Conservation (phyloP, 92 coral and sea anemone genomes). For the Siderastrea radians region DNA sequence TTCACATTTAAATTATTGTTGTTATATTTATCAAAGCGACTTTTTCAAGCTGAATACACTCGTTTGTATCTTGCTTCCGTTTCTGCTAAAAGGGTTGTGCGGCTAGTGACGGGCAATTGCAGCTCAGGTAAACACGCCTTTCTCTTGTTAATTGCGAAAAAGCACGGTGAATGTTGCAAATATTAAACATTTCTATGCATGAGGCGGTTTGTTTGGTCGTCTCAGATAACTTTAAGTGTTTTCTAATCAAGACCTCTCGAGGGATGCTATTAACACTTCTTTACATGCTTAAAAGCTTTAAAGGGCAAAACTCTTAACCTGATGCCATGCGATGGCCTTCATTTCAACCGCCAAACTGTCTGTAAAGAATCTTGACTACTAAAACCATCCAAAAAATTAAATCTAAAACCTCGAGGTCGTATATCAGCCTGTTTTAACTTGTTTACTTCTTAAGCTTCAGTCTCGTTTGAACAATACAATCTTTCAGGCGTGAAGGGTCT, state of each 20-base stretch:
- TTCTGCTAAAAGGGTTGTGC: conserved; percentile 9
- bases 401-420: neutral
- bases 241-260: conserved; percentile 53
- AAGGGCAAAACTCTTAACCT: neutral
- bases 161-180: conserved; percentile 54
- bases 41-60: conserved; percentile 5
- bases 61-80: conserved; percentile 12
- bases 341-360: conserved; percentile 15
- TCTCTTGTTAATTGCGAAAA: conserved; percentile 59
- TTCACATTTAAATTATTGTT: neutral
- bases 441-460: neutral
- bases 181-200: conserved; percentile 54
- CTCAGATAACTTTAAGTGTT: conserved; percentile 48
- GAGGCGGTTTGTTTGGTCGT: conserved; percentile 78
- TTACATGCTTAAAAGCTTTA: conserved; percentile 25
- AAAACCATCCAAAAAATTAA: neutral
- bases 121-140: conserved; percentile 48
- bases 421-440: neutral
- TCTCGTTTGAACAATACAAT: neutral
- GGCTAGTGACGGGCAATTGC: conserved; percentile 38
- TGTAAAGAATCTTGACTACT: neutral
- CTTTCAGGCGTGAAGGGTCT: neutral
- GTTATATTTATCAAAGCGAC: neutral
- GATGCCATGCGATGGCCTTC: neutral
- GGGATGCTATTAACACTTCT: conserved; percentile 28